These are phyloP conservation scores for Mastigias papua DNA, from an alignment of 30 jellyfish, hydroid and myxozoan genomes.

Conservation along the genomic window DNA sequence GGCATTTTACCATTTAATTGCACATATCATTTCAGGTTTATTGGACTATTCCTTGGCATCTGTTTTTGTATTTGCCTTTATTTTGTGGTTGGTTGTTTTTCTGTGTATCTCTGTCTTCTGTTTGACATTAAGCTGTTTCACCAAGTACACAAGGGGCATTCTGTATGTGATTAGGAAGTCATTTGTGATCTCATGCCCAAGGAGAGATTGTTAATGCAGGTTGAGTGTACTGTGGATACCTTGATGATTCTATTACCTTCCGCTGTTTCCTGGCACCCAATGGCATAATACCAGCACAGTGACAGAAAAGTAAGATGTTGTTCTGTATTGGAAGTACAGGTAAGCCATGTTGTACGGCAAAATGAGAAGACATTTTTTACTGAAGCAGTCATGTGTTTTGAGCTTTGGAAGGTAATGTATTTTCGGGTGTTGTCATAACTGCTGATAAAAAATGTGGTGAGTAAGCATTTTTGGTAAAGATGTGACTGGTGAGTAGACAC, in stretches of 20 bases:
- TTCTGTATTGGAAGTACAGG: too few species aligned
- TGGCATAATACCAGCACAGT: too few species aligned
- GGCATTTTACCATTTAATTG: not conserved
- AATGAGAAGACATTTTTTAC: too few species aligned
- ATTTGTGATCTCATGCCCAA: not conserved
- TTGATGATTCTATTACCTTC: too few species aligned
- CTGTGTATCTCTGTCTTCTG: not conserved
- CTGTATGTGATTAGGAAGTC: too few species aligned
- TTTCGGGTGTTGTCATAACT: not conserved
- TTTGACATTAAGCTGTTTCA: conserved; percentile 4
- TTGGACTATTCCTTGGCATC: not conserved
- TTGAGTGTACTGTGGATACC: not conserved
- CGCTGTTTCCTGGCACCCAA: too few species aligned
- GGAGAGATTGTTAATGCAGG: too few species aligned
- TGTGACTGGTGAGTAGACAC: not conserved
- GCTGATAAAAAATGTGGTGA: conserved; percentile 6
- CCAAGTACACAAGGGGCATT: conserved; percentile 20
- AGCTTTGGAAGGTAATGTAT: conserved; percentile 7
- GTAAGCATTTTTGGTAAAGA: not conserved
- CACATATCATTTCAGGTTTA: not conserved
- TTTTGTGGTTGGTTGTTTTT: not conserved
- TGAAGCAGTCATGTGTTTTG: too few species aligned
- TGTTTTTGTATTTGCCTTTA: not conserved
- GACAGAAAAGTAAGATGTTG: too few species aligned
- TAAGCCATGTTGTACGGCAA: too few species aligned